Evolutionary conservation across 2,113 vertebrate genomes (phyloP), one percentile per base, ranked within the genome.

Genomic region (Seriola aureovittata): DNA sequence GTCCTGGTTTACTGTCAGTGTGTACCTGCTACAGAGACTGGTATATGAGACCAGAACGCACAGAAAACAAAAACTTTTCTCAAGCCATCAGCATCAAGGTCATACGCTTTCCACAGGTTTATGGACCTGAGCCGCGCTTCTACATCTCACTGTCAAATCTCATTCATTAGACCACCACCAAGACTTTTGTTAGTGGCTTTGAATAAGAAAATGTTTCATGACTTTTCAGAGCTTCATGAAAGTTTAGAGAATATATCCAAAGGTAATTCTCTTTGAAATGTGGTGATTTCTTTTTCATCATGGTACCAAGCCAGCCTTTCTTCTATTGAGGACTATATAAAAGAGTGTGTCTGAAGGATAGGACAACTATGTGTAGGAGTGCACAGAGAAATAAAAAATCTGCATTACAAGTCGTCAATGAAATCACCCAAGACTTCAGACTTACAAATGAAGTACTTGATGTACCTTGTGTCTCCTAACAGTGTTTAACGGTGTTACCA

Each of bases 181-280:
- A 78, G 60, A 75, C 23, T 55, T 59, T 23, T 68, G 57, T 25
- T 60, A n/a, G 44, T 11, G 3, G 9, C 63, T 80, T n/a, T 72
- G 52, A 82, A 55, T 40, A 21, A 57, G 8, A 66, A 71, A 29
- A 0, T 1, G 0, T 25, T 71, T 36, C 0, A 78, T 1, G 14
- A 44, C 59, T 55, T 75, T 57, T 68, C 19, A 36, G 34, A 57
- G 17, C 2, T 73, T 78, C 32, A 23, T 59, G 48, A 68, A 79
- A 75, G 75, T 80, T 84, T 69, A 74, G 58, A 70, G 77, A 76
- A 59, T 42, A 8, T 55, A 65, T 79, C 25, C 54, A 23, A 85
- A 62, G 52, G 69, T 10, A 34, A 72, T 59, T 72, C 14, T 84
- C 52, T 23, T 17, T 69, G 29, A 29, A 29, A 29, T 29, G 29